Evolutionary conservation across 2,113 vertebrate genomes (phyloP).

Genomic region (Helogale parvula): DNA sequence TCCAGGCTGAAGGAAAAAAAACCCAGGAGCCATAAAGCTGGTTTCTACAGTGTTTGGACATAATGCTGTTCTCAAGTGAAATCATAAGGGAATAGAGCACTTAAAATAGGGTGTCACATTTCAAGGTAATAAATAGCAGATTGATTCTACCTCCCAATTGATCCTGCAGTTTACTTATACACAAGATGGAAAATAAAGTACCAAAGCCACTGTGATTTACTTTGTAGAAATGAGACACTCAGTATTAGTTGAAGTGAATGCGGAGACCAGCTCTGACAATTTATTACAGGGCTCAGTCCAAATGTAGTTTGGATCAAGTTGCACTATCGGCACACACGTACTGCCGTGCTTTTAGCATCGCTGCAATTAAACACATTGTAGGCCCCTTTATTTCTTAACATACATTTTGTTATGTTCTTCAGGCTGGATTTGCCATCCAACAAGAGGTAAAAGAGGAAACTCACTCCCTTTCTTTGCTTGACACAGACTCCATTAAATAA

Average conservation of each 20-base stretch:
- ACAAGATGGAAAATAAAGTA: slow-evolving; percentile 94
- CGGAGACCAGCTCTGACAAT: slow-evolving; percentile 88
- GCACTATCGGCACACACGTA: slow-evolving; percentile 58
- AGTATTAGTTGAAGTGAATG: slow-evolving; percentile 91
- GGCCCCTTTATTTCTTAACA: slow-evolving; percentile 17
- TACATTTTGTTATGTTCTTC: neutral
- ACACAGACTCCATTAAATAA: neutral
- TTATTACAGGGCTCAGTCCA: slow-evolving; percentile 86
- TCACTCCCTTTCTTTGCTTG: neutral
- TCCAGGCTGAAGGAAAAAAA: slow-evolving; percentile 76
- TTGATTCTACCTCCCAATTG: slow-evolving; percentile 97
- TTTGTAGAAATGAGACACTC: slow-evolving; percentile 93
- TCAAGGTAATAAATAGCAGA: slow-evolving; percentile 99
- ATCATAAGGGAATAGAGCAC: slow-evolving; percentile 93
- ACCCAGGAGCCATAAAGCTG: slow-evolving; percentile 82
- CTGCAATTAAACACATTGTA: slow-evolving; percentile 24
- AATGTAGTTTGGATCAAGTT: slow-evolving; percentile 82
- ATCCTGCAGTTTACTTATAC: slow-evolving; percentile 94
- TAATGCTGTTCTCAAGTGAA: slow-evolving; percentile 90
- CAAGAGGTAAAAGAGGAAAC: neutral
- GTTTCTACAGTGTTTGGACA: slow-evolving; percentile 87
- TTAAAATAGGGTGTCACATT: slow-evolving; percentile 98
- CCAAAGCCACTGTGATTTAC: slow-evolving; percentile 91
- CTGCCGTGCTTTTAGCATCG: slow-evolving; percentile 35
- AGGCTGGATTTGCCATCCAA: neutral